phyloP scores from a whole-genome alignment of 1,140 invertebrate species.

The Reticulitermes speratus region DNA sequence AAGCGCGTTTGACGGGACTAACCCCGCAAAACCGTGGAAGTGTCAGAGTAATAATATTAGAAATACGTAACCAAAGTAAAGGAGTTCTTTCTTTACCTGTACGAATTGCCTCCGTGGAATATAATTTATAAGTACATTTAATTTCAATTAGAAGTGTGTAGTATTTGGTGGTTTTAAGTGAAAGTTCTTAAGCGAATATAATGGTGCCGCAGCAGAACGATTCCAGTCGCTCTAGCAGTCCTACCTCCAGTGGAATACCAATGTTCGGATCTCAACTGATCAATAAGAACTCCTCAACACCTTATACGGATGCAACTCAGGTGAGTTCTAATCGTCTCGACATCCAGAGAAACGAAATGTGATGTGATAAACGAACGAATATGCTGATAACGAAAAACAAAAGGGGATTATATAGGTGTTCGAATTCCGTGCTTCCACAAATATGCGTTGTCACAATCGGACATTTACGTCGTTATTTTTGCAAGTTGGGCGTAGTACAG shows the following conservation, averaged over 20 bases:
- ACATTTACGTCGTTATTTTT: no score
- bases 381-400: no score
- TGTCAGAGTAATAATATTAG: background rate
- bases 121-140: background rate
- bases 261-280: conserved; percentile 84
- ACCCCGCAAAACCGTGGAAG: background rate
- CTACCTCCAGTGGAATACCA: conserved; percentile 48
- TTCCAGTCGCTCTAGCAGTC: conserved; percentile 50
- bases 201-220: conserved; percentile 62
- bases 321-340: conserved; percentile 55
- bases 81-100: background rate
- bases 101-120: background rate
- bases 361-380: no score
- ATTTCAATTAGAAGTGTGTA: background rate
- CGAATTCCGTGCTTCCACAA: no score
- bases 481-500: no score
- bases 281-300: conserved; percentile 86
- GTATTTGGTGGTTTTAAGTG: background rate
- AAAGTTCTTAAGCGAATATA: background rate
- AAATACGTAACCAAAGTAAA: background rate
- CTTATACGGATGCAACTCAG: conserved; percentile 95
- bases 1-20: background rate
- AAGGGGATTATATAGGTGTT: no score
- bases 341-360: background rate
- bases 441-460: no score